phyloP scores from a whole-genome alignment of 2,888 invertebrate genomes.

The Lamproptera curius region DNA sequence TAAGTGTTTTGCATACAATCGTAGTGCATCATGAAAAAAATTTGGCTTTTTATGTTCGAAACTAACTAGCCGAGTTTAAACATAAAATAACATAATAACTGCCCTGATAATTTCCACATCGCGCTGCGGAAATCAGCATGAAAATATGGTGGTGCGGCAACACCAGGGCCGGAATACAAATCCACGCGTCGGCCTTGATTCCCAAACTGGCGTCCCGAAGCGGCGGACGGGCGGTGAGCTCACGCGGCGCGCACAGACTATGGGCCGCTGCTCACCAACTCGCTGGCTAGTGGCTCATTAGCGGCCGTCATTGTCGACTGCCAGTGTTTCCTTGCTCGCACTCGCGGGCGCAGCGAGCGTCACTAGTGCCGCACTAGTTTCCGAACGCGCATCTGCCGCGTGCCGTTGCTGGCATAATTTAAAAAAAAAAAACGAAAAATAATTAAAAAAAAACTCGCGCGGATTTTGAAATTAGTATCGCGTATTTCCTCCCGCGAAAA shows the following conservation, averaged over 20 bases:
- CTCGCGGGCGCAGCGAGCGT: conserved; percentile 71
- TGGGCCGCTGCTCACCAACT: conserved; percentile 31
- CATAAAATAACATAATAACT: conserved; percentile 34
- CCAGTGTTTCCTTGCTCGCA: conserved; percentile 61
- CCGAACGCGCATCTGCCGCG: conserved; percentile 66
- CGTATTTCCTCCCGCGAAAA: too few relatives aligned
- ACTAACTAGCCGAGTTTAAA: too few relatives aligned
- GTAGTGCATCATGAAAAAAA: too few relatives aligned
- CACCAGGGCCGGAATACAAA: conserved; percentile 62
- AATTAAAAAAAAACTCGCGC: conserved; percentile 28
- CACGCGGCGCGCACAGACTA: conserved; percentile 50
- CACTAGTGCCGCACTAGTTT: conserved; percentile 71
- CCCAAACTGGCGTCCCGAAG: conserved; percentile 65
- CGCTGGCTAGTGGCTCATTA: conserved; percentile 38
- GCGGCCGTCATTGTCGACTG: conserved; percentile 45
- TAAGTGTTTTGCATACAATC: too few relatives aligned
- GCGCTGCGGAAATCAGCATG: conserved; percentile 54
- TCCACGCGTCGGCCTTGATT: conserved; percentile 68
- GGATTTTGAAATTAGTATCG: too few relatives aligned
- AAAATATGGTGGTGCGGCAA: conserved; percentile 60
- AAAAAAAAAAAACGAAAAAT: conserved; percentile 28
- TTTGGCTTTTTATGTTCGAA: too few relatives aligned
- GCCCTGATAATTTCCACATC: conserved; percentile 42
- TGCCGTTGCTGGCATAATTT: conserved; percentile 40
- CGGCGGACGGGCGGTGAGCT: conserved; percentile 62